Conservation (phyloP, 2,797 vertebrate species). For the Acanthis flammea region DNA sequence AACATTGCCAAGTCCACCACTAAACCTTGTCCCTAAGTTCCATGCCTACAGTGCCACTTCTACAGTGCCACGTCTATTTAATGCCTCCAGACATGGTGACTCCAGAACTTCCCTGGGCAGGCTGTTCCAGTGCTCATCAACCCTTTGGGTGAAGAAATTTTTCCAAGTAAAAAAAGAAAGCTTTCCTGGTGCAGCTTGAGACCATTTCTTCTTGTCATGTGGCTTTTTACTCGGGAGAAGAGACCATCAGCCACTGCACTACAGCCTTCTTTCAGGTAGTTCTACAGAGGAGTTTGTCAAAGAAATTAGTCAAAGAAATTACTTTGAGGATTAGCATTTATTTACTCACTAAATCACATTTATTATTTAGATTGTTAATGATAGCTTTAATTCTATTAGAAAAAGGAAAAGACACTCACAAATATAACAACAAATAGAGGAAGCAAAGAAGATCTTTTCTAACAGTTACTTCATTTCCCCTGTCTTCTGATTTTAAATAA, state of each 20-base stretch:
- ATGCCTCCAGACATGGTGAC: background rate
- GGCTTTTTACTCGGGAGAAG: background rate
- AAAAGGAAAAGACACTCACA: background rate
- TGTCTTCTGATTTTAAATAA: background rate
- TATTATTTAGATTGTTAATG: background rate
- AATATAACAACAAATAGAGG: background rate
- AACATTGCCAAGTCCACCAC: background rate
- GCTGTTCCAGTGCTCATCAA: background rate
- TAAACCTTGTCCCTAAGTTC: background rate
- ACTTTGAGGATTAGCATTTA: background rate
- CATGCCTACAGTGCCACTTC: background rate
- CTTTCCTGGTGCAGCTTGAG: background rate
- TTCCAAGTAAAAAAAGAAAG: background rate
- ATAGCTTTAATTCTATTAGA: background rate
- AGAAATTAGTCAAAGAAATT: background rate
- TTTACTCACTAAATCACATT: background rate
- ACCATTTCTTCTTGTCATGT: background rate
- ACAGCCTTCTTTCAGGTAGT: background rate
- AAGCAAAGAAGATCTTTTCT: background rate
- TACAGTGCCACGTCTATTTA: background rate
- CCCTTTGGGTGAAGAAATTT: background rate
- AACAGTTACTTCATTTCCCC: background rate
- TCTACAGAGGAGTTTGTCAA: background rate
- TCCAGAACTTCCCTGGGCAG: background rate
- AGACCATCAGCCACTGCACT: accelerated